phyloP scores from a whole-genome alignment of 2,113 vertebrate species.

The Phalacrocorax brasilianus region DNA sequence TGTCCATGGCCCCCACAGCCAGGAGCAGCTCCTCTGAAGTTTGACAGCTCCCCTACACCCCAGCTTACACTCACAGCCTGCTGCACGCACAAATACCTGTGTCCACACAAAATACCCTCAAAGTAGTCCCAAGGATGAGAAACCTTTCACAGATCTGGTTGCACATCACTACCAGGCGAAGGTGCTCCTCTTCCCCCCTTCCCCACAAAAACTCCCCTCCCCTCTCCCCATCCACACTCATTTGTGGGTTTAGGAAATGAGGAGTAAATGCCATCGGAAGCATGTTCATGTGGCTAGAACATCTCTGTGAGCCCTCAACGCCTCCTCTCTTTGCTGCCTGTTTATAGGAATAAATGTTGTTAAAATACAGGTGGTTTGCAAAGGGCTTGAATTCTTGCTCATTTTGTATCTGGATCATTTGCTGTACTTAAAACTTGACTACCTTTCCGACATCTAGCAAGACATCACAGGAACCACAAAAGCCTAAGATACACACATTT shows the following conservation, averaged over 20 bases:
- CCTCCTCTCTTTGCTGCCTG: neutral
- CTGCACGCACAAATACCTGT: neutral
- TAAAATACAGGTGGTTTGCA: neutral
- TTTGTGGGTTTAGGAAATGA: neutral
- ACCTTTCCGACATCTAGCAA: neutral
- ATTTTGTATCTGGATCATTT: neutral
- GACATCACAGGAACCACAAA: neutral
- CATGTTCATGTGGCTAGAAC: neutral
- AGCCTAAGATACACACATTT: neutral
- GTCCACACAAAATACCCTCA: neutral
- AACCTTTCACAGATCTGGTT: neutral
- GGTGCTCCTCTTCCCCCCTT: neutral
- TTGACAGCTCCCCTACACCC: neutral
- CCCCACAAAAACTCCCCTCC: neutral
- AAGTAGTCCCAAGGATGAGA: neutral
- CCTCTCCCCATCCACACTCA: neutral
- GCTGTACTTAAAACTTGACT: neutral
- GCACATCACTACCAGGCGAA: neutral
- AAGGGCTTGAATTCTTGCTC: neutral
- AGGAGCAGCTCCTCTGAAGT: neutral
- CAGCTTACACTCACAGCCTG: neutral
- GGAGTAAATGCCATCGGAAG: neutral
- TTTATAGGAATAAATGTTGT: neutral
- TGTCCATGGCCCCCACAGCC: neutral
- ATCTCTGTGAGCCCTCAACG: neutral